These are phyloP conservation scores for Taenaris catops DNA, from an alignment of 2,888 invertebrate species.

Conservation along the genomic window DNA sequence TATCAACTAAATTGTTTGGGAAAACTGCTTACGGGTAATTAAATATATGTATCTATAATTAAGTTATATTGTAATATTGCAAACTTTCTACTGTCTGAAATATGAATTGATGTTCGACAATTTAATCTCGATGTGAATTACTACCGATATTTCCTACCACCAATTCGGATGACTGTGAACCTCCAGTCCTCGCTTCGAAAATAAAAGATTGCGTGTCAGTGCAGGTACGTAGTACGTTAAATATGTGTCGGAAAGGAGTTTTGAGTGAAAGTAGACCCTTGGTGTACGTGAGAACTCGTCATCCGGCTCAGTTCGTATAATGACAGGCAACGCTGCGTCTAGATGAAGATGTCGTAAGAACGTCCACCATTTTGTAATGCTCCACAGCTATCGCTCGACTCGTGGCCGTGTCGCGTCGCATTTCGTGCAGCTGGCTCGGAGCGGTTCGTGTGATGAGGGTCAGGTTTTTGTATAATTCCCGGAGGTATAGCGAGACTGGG, in stretches of 20 bases:
- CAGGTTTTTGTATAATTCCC: slow-evolving; percentile 66
- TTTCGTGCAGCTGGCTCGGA: slow-evolving; percentile 72
- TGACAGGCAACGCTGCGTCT: slow-evolving; percentile 72
- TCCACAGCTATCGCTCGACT: slow-evolving; percentile 73
- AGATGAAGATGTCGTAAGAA: slow-evolving; percentile 81
- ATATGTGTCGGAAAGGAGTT: slow-evolving; percentile 53
- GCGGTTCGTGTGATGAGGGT: slow-evolving; percentile 67
- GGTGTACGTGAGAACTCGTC: slow-evolving; percentile 74
- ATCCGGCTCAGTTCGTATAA: slow-evolving; percentile 73
- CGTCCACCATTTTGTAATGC: slow-evolving; percentile 80
- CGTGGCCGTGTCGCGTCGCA: slow-evolving; percentile 73
- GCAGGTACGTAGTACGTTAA: slow-evolving; percentile 78
- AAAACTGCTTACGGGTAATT: too few relatives aligned
- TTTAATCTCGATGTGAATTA: slow-evolving; percentile 79
- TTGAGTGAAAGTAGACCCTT: slow-evolving; percentile 76
- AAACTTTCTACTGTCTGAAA: too few relatives aligned
- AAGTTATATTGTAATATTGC: too few relatives aligned
- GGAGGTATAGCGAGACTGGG: slow-evolving; percentile 69
- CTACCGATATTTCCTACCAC: slow-evolving; percentile 80
- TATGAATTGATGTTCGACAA: too few relatives aligned
- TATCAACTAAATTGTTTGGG: too few relatives aligned
- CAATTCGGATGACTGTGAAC: slow-evolving; percentile 75
- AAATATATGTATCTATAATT: too few relatives aligned
- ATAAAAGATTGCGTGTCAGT: slow-evolving; percentile 83
- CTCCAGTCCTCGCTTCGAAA: slow-evolving; percentile 80